These are phyloP conservation scores for Iselma pallidipennis DNA, from an alignment of 2,888 invertebrate species.

Conservation along the genomic window DNA sequence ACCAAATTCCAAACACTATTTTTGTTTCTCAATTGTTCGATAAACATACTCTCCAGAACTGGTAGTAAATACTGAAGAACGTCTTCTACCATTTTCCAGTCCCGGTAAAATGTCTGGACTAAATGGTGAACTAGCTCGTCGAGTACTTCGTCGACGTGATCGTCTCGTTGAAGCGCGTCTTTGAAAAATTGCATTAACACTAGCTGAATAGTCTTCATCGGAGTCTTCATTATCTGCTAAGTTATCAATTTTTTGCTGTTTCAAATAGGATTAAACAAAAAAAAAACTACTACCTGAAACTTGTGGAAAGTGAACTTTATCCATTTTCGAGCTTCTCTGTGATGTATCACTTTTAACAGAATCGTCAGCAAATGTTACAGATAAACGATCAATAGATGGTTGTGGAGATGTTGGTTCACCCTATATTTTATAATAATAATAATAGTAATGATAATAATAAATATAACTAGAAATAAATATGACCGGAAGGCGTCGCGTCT, in stretches of 20 bases:
- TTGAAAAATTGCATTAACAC: constrained; percentile 82
- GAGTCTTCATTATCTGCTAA: constrained; percentile 57
- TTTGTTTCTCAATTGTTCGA: constrained; percentile 4
- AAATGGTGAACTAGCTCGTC: constrained; percentile 66
- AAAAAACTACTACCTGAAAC: constrained; percentile 24
- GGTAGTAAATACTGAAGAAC: constrained; percentile 79
- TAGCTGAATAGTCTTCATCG: constrained; percentile 85
- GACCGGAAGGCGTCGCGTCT: background rate
- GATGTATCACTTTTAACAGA: constrained; percentile 48
- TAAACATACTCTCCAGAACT: constrained; percentile 82
- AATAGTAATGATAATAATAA: constrained; percentile 3
- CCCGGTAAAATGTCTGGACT: constrained; percentile 53
- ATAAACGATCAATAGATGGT: constrained; percentile 70
- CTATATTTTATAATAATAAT: constrained; percentile 40
- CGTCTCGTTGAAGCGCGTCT: constrained; percentile 75
- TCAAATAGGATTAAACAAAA: constrained; percentile 3
- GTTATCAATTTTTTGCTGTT: background rate
- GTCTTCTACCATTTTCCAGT: constrained; percentile 58
- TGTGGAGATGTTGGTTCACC: constrained; percentile 68
- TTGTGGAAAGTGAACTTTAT: constrained; percentile 44
- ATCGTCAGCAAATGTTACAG: constrained; percentile 72
- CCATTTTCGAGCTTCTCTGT: constrained; percentile 37
- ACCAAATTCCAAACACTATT: background rate
- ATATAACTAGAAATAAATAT: background rate
- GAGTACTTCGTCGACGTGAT: constrained; percentile 66